Evolutionary conservation across 2,797 vertebrate genomes (phyloP).

Genomic region (Helostoma temminkii): DNA sequence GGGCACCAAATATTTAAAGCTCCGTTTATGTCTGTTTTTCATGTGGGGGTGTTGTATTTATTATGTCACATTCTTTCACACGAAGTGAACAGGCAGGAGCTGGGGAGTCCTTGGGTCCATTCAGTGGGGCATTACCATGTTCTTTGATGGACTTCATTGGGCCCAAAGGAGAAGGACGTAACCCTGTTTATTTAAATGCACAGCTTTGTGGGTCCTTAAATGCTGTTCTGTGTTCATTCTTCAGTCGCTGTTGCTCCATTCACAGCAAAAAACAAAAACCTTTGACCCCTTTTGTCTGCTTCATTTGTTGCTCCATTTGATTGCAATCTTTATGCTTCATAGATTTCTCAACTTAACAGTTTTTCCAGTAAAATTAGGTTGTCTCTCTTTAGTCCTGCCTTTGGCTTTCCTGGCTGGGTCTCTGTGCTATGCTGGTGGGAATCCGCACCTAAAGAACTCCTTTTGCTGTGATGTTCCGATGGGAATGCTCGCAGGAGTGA

Average conservation of each 20-base stretch:
- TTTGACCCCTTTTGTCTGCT: constrained; percentile 82
- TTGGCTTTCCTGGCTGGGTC: constrained; percentile 51
- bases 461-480: constrained; percentile 51
- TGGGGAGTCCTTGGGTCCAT: constrained; percentile 78
- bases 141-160: constrained; percentile 84
- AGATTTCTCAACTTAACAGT: constrained; percentile 75
- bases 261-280: constrained; percentile 81
- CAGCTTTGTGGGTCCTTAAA: constrained; percentile 84
- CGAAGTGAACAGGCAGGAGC: constrained; percentile 76
- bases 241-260: constrained; percentile 77
- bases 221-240: constrained; percentile 80
- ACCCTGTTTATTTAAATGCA: constrained; percentile 84
- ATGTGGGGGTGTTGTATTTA: constrained; percentile 61
- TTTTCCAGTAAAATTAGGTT: constrained; percentile 73
- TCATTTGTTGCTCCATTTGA: constrained; percentile 70
- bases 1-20: constrained; percentile 74
- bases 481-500: constrained; percentile 69
- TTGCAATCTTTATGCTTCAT: constrained; percentile 68
- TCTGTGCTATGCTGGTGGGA: constrained; percentile 75
- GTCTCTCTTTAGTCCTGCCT: constrained; percentile 51
- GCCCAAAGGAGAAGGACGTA: constrained; percentile 81
- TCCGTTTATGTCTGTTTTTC: constrained; percentile 73
- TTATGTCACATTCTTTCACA: constrained; percentile 84
- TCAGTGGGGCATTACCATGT: constrained; percentile 82
- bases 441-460: constrained; percentile 63